phyloP scores from a whole-genome alignment of 2,888 invertebrate species.

The Euclidia mi region DNA sequence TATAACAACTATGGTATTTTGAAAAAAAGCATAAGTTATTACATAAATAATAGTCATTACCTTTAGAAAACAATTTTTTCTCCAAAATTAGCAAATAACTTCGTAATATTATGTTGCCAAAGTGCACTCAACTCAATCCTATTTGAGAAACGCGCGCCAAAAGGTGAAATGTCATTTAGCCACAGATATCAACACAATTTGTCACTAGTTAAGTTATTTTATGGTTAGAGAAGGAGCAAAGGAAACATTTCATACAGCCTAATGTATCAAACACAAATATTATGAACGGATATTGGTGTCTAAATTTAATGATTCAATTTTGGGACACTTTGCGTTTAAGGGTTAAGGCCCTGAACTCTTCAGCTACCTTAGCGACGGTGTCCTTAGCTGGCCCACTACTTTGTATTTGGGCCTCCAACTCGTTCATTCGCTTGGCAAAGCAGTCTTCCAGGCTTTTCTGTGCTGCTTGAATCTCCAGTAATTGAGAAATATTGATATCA shows the following conservation, averaged over 20 bases:
- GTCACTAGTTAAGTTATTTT: background rate
- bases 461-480: no score
- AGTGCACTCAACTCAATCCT: background rate
- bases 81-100: background rate
- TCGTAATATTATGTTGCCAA: constrained; percentile 1
- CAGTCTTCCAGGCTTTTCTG: no score
- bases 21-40: constrained; percentile 1
- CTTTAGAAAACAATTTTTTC: constrained; percentile 2
- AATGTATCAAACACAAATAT: constrained; percentile 2
- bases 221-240: constrained; percentile 1
- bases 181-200: no score
- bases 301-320: constrained; percentile 1
- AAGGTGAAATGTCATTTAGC: no score
- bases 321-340: constrained; percentile 6
- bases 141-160: no score
- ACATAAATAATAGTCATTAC: constrained; percentile 3
- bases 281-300: background rate
- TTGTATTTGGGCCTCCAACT: no score
- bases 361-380: no score
- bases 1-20: background rate
- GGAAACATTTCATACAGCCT: constrained; percentile 4
- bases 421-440: no score
- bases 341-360: no score
- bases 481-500: no score
- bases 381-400: no score